Evolutionary conservation across 2,888 invertebrate species (phyloP).

Genomic region (Dimorphilus gyrociliatus): DNA sequence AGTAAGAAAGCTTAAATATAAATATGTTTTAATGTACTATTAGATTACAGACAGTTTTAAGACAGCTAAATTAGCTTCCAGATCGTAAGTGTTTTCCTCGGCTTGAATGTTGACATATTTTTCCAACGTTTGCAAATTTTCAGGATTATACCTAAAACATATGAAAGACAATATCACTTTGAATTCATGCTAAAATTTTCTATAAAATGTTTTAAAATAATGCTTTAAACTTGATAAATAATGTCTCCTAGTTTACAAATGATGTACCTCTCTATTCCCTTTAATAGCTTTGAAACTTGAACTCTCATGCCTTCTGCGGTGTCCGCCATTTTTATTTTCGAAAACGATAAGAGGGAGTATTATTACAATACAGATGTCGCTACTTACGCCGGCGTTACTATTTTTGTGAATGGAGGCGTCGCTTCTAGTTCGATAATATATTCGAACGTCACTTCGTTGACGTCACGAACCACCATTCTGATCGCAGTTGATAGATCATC

Average conservation of each 20-base stretch:
- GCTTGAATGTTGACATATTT: slow-evolving; percentile 83
- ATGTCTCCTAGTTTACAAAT: no score
- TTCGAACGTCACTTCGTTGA: no score
- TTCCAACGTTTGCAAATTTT: slow-evolving; percentile 73
- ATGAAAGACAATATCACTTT: slow-evolving; percentile 4
- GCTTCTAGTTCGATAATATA: no score
- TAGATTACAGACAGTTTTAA: slow-evolving; percentile 53
- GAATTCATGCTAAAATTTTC: slow-evolving; percentile 1
- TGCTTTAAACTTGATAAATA: no score
- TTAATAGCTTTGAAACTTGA: slow-evolving; percentile 66
- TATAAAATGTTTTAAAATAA: no score
- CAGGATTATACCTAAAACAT: slow-evolving; percentile 72
- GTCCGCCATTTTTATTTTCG: slow-evolving; percentile 8
- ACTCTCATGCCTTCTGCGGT: slow-evolving; percentile 72
- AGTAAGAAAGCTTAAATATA: slow-evolving; percentile 4
- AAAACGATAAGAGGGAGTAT: no score
- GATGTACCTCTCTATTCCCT: slow-evolving; percentile 72
- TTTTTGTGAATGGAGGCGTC: no score
- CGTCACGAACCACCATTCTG: no score
- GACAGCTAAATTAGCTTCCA: slow-evolving; percentile 91
- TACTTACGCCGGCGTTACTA: no score
- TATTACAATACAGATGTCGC: no score
- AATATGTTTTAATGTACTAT: slow-evolving; percentile 2
- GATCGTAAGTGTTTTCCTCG: slow-evolving; percentile 77
- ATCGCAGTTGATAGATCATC: no score